Evolutionary conservation across 2,888 invertebrate genomes (phyloP), one percentile per base, ranked within the genome.

Genomic region (Camponotus fellah): DNA sequence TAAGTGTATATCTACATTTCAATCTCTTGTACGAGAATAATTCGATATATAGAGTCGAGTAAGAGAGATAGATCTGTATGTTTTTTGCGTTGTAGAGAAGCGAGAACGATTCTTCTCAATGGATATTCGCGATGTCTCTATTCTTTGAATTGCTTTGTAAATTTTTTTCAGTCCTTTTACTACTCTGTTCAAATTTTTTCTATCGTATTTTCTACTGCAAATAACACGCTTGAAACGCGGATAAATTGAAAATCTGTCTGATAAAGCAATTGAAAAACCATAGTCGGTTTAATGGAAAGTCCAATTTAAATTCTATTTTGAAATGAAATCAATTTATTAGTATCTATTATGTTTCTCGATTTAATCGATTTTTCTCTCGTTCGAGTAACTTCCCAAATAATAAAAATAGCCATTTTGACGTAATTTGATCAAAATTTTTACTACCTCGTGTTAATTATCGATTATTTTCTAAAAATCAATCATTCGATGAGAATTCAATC

Each of bases 1-100:
- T 69, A 58, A 8, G 9, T 58, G 34, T 58, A 21, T 58, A 34
- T 34, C 32, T 77, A 10, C 40, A 56, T 58, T 65, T 32, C 56
- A 14, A 34, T 58, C 34, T 71, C 72, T 79, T 71, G 21, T 71
- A 71, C 12, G 58, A 32, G 43, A 56, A 53, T 77, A 56, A 56
- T 4, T 1, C 21, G 43, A 58, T 69, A 56, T 68, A 34, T 40
- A 79, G 72, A 72, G 21, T 76, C 53, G 53, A 68, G 26, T 53
- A 76, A 77, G 17, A 26, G 26, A 26, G 26, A 26, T 26, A 26
- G 53, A 76, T 75, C 21, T 75, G 65, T 37, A 37, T 34, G 21
- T 40, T 65, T 40, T 65, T 43, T 46, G 14, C 43, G 40, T 40
- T 43, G 21, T 76, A 65, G 21, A 17, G 6, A 76, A 34, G 17